These are phyloP conservation scores for Acinonyx jubatus DNA, from an alignment of 2,113 vertebrate species.

Conservation along the genomic window DNA sequence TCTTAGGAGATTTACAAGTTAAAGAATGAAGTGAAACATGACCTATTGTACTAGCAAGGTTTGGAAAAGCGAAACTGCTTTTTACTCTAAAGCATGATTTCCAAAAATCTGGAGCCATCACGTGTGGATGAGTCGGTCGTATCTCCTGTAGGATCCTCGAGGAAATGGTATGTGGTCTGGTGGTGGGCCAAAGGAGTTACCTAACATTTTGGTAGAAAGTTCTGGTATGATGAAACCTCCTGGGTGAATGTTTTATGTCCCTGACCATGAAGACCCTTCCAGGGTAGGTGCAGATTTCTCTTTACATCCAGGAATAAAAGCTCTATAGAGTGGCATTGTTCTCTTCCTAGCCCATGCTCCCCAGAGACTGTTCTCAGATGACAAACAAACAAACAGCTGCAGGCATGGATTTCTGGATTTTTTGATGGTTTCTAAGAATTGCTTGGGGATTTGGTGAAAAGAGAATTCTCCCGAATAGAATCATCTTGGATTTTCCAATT, in stretches of 20 bases:
- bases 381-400: not conserved
- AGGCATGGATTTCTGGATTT: not conserved
- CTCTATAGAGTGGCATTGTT: not conserved
- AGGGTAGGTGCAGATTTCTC: not conserved
- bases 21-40: slow-evolving; percentile 13
- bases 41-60: not conserved
- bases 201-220: not conserved
- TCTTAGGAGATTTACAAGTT: not conserved
- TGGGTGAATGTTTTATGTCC: not conserved
- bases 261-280: not conserved
- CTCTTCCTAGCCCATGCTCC: not conserved
- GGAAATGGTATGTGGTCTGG: not conserved
- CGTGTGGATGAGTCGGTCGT: not conserved
- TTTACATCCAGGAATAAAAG: slow-evolving; percentile 19
- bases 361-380: not conserved
- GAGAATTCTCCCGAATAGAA: slow-evolving; percentile 6
- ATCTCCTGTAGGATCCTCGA: not conserved
- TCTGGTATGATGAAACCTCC: not conserved
- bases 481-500: slow-evolving; percentile 58
- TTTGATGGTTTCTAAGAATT: slow-evolving; percentile 49
- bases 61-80: not conserved
- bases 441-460: slow-evolving; percentile 54
- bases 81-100: not conserved
- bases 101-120: not conserved
- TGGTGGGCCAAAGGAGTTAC: not conserved